phyloP scores from a whole-genome alignment of 2,113 vertebrate genomes.

The Pelobates fuscus region DNA sequence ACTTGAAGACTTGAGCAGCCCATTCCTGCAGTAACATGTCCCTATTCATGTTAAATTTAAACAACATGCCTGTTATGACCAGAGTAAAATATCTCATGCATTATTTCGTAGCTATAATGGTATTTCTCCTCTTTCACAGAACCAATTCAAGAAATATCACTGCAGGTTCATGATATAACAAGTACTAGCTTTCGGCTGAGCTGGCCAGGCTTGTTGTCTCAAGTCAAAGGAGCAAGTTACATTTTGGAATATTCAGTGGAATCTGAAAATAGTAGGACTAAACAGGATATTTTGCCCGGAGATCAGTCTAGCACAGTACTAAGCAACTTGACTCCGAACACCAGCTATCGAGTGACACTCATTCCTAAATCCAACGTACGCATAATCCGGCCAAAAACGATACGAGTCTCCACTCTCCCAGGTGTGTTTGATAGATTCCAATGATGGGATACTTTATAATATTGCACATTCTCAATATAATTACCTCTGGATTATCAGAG shows the following conservation, averaged over 20 bases:
- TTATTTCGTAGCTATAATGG: too few species aligned
- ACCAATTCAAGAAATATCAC: not conserved
- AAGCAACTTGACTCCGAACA: constrained; percentile 72
- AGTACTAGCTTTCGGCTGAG: constrained; percentile 74
- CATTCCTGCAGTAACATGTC: too few species aligned
- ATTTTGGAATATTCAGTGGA: constrained; percentile 71
- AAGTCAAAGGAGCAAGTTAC: constrained; percentile 63
- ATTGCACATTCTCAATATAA: not conserved
- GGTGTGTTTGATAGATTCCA: constrained; percentile 63
- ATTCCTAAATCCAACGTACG: constrained; percentile 77
- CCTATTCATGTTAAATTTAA: too few species aligned
- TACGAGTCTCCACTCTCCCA: constrained; percentile 78
- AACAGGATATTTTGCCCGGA: constrained; percentile 66
- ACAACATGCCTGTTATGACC: too few species aligned
- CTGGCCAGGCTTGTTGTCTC: constrained; percentile 79
- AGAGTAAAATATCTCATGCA: too few species aligned
- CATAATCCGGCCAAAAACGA: constrained; percentile 69
- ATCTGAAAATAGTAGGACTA: constrained; percentile 25
- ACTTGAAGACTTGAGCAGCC: too few species aligned
- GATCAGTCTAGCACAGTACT: constrained; percentile 68
- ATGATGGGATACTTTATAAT: not conserved
- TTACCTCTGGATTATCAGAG: too few species aligned
- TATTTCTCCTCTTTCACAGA: not conserved
- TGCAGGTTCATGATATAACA: constrained; percentile 71
- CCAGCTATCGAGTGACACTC: constrained; percentile 79